Percentiles rank a stretch among this genome's conserved stretches.
phyloP scores from a whole-genome alignment of 2,888 invertebrate genomes.

The Nymphalis urticae region DNA sequence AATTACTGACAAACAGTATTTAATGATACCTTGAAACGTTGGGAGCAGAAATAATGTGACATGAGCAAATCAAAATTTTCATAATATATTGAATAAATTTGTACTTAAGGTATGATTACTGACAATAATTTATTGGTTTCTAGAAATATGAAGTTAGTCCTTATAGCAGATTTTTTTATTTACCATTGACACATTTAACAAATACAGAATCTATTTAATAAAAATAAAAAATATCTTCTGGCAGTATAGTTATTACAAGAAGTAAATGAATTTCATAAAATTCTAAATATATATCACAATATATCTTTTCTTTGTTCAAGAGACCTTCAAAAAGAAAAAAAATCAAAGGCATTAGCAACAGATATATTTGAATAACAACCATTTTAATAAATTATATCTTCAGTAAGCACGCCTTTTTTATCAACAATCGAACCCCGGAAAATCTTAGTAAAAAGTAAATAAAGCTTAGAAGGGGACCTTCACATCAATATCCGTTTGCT shows the following conservation, averaged over 20 bases:
- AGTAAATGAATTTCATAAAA: no score
- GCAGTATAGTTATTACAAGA: no score
- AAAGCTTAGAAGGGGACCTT: conserved; percentile 9
- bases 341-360: background rate
- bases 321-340: no score
- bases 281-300: no score
- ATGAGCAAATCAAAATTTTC: background rate
- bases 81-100: background rate
- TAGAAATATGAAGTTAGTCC: no score
- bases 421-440: conserved; percentile 4
- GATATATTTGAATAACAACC: background rate
- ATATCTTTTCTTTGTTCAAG: no score
- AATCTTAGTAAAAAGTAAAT: conserved; percentile 15
- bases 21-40: conserved; percentile 8
- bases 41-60: conserved; percentile 2
- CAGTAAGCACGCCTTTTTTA: background rate
- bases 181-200: no score
- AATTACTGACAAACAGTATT: conserved; percentile 5
- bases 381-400: background rate
- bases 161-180: no score
- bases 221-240: no score
- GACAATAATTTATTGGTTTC: no score
- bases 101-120: no score
- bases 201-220: no score
- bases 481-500: conserved; percentile 25